Percentiles rank a stretch among this genome's conserved stretches.
phyloP scores from a whole-genome alignment of 2,113 vertebrate species.

The Pelodiscus sinensis region DNA sequence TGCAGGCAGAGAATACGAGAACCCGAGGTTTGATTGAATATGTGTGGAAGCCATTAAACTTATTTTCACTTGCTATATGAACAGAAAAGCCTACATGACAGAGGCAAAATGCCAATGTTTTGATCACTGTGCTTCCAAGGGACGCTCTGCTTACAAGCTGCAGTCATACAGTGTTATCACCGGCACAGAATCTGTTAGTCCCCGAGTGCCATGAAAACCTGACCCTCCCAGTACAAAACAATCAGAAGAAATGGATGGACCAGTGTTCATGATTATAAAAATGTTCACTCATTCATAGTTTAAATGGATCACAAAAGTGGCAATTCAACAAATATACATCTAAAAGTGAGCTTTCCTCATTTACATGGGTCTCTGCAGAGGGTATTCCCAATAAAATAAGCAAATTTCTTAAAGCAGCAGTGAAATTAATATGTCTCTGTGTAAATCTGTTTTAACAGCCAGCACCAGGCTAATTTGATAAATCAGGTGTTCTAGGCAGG shows the following conservation, averaged over 20 bases:
- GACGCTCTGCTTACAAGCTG: neutral
- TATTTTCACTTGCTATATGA: too few relatives aligned
- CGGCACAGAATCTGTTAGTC: neutral
- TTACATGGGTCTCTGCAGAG: neutral
- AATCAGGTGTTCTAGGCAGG: neutral
- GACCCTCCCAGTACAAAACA: neutral
- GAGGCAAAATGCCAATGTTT: too few relatives aligned
- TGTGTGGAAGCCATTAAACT: too few relatives aligned
- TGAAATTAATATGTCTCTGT: neutral
- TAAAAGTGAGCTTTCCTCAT: neutral
- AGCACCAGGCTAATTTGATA: neutral
- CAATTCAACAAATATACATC: neutral
- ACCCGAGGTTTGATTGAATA: too few relatives aligned
- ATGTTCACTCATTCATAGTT: neutral
- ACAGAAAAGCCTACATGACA: too few relatives aligned
- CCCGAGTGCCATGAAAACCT: neutral
- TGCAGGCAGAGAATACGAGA: too few relatives aligned
- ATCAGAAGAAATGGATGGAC: neutral
- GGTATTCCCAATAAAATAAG: neutral
- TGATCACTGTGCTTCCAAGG: too few relatives aligned
- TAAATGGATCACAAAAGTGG: neutral
- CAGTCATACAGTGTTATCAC: neutral
- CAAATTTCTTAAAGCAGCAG: neutral
- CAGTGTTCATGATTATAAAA: neutral
- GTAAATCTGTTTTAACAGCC: neutral